Evolutionary conservation across 2,797 vertebrate genomes (phyloP).

Genomic region (Cynopterus sphinx): DNA sequence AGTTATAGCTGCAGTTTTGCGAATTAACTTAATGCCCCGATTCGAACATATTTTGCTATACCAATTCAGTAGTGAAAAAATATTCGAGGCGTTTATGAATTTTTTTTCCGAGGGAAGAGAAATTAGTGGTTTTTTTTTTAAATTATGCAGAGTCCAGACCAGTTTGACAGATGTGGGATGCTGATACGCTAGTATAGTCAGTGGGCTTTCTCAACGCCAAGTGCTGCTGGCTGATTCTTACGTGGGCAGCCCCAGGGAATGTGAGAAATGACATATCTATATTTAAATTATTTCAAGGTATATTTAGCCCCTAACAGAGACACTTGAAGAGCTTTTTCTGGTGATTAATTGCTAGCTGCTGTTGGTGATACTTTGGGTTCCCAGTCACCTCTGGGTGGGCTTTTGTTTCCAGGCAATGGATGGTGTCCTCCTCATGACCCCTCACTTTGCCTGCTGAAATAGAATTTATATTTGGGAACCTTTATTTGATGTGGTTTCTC

Average conservation of each 20-base stretch:
- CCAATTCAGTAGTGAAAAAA: not conserved
- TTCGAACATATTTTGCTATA: not conserved
- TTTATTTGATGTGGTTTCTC: constrained; percentile 37
- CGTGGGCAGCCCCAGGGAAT: not conserved
- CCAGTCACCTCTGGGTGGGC: constrained; percentile 4
- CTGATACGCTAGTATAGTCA: not conserved
- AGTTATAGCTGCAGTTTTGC: not conserved
- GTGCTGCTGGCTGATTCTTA: not conserved
- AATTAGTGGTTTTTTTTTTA: not conserved
- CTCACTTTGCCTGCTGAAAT: constrained; percentile 58
- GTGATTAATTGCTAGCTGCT: constrained; percentile 56
- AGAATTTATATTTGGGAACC: constrained; percentile 47
- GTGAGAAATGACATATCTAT: not conserved
- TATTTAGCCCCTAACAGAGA: constrained; percentile 43
- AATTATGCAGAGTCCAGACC: not conserved
- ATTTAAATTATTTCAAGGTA: constrained; percentile 38
- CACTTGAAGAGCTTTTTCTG: constrained; percentile 6
- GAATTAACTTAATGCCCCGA: not conserved
- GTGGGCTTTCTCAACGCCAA: not conserved
- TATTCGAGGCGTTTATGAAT: not conserved
- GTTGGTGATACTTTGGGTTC: not conserved
- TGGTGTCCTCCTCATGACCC: constrained; percentile 52
- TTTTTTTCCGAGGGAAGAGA: not conserved
- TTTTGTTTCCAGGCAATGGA: constrained; percentile 74
- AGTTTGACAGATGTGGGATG: not conserved